Percentiles rank a stretch among this genome's conserved stretches.
Evolutionary conservation across 2,113 vertebrate species (phyloP).

Genomic region (Etia nguti): DNA sequence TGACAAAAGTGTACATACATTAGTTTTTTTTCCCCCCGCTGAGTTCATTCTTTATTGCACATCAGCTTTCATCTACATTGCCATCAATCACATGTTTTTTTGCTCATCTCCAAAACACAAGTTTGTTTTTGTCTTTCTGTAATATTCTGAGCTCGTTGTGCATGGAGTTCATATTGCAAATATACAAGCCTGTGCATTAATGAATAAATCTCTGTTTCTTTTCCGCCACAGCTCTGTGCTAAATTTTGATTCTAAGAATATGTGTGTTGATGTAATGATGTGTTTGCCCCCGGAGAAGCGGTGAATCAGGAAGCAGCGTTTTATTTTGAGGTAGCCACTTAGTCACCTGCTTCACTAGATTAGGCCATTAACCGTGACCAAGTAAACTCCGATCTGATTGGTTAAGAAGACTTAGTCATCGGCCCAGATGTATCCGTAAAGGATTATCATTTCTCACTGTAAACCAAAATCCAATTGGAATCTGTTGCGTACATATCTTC

Average conservation of each 20-base stretch:
- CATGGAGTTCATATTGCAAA: conserved; percentile 38
- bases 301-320: conserved; percentile 7
- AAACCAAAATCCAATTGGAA: background rate
- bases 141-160: conserved; percentile 3
- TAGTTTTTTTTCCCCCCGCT: background rate
- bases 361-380: background rate
- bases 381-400: conserved; percentile 21
- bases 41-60: conserved; percentile 22
- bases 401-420: background rate
- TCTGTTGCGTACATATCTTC: background rate
- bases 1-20: conserved; percentile 3
- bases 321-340: conserved; percentile 11
- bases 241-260: conserved; percentile 13
- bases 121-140: conserved; percentile 4
- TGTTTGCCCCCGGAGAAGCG: conserved; percentile 16
- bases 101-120: conserved; percentile 1
- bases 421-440: background rate
- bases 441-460: background rate
- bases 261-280: conserved; percentile 26
- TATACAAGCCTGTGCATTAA: conserved; percentile 33
- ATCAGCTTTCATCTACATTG: conserved; percentile 18
- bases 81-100: conserved; percentile 1
- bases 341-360: conserved; percentile 45
- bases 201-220: conserved; percentile 46
- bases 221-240: conserved; percentile 37